Evolutionary conservation across 1,140 invertebrate genomes (phyloP), one percentile per base, ranked within the genome.

Genomic region (Drosophila tropicalis): DNA sequence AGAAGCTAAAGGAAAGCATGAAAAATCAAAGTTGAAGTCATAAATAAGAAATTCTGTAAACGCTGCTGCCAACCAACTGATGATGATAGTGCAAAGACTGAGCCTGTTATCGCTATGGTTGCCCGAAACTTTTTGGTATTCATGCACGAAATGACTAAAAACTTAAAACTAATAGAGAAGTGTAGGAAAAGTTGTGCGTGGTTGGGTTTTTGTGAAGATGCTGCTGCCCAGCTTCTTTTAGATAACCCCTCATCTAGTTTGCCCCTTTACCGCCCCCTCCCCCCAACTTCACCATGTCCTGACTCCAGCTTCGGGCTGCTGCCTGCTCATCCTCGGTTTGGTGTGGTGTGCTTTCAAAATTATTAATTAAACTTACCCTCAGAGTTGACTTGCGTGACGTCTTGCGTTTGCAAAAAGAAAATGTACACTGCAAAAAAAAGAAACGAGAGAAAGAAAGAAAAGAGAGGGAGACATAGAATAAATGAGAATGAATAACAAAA

Each of bases 321-420:
- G 34, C 22, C 22, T 64, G 44, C 44, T 51, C 44, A 51, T 51
- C 44, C 44, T 51, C 44, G 44, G 17, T 51, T 51, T 51, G 44
- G 15, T 51, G 67, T 62, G 67, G 70, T 65, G 76, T 68, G 74
- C 67, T 67, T 71, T 77, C 71, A 69, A 91, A 91, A 90, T 91
- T 84, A 84, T 87, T 90, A 90, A 87, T 87, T 90, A 82, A 90
- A 90, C 90, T 91, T 91, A 91, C 90, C 86, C 65, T 91, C 87
- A 22, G 77, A 72, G 81, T 91, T 91, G 72, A 91, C 78, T 84
- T 89, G 69, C 73, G 70, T 78, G 58, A 71, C 76, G 67, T 70
- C 68, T 65, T 81, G 73, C 61, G 70, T 62, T 67, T 91, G 86
- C 60, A 87, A 82, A 40, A 66, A 83, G 55, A 70, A 71, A 61